These are phyloP conservation scores for Anas platyrhynchos DNA, from an alignment of 2,113 vertebrate genomes.

Conservation along the genomic window DNA sequence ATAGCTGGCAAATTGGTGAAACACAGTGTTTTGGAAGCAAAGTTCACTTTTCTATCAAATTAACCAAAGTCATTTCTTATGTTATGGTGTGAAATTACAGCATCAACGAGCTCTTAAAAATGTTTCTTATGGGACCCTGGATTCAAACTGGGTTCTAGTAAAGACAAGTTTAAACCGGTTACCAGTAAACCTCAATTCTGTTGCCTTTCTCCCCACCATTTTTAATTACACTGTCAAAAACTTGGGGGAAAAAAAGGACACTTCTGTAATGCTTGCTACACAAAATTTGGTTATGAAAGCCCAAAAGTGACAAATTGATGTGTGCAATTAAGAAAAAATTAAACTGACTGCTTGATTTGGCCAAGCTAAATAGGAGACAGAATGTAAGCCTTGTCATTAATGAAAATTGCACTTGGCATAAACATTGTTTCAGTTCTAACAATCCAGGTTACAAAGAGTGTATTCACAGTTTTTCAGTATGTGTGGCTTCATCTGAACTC, in stretches of 20 bases:
- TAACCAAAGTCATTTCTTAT: not conserved
- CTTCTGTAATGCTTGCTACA: not conserved
- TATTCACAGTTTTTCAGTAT: slow-evolving; percentile 28
- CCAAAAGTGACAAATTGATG: not conserved
- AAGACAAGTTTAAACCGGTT: not conserved
- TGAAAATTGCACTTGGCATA: slow-evolving; percentile 18
- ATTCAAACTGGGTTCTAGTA: not conserved
- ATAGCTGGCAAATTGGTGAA: slow-evolving; percentile 3
- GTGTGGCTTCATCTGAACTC: slow-evolving; percentile 5
- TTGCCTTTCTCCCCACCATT: not conserved
- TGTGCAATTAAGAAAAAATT: slow-evolving; percentile 18
- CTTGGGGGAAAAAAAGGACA: not conserved
- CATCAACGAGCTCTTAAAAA: not conserved
- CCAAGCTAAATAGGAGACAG: slow-evolving; percentile 23
- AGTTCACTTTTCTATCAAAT: not conserved
- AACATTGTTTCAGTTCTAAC: slow-evolving; percentile 1
- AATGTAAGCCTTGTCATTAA: slow-evolving; percentile 27
- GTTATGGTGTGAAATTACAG: not conserved
- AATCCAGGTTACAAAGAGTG: slow-evolving; percentile 34
- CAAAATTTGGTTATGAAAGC: not conserved
- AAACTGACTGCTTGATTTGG: not conserved
- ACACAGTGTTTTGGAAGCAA: slow-evolving; percentile 9
- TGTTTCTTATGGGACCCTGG: not conserved
- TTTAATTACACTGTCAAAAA: not conserved
- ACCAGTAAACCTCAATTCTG: not conserved